Evolutionary conservation across 2,113 vertebrate species (phyloP), one percentile per base, ranked within the genome.

Genomic region (Periophthalmodon schlosseri): DNA sequence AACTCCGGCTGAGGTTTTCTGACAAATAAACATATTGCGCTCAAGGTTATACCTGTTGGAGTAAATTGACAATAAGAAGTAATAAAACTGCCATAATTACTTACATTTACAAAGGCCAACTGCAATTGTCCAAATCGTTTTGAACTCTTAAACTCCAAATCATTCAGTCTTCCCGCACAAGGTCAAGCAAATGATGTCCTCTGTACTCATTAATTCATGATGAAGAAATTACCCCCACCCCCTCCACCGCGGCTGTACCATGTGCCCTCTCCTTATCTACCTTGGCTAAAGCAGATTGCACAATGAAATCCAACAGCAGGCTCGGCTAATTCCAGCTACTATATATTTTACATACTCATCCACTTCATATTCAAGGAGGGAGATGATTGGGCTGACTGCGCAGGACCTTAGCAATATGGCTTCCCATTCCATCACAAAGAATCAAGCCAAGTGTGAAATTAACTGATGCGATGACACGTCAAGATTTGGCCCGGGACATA

Each of bases 391-490:
- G 71, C 75, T 85, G 87, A 91, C 85, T 77, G 72, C 18, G 60
- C 78, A 80, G 47, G 79, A 85, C 76, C 70, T 66, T 33, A 3
- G 73, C 88, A 85, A 83, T 86, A 86, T 84, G 79, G 81, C 89
- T 75, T 72, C 70, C 76, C 84, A 72, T 84, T 83, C 79, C 86
- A 90, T 85, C 82, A 83, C 78, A 83, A 90, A 83, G 83, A 64
- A 84, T 80, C 68, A 79, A 93, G 84, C 69, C 78, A 86, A 86
- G 89, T 89, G 87, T 91, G 90, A 92, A 91, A 93, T 91, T 78
- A 91, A 89, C 89, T 84, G 89, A 91, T 85, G 88, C 75, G 77
- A 86, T 83, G 77, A 87, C 88, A 87, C 68, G 85, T 86, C 84
- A 77, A 87, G 88, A 91, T 91, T 88, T 85, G 80, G 70, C 65